These are phyloP conservation scores for Peribatodes rhomboidaria DNA, from an alignment of 2,888 invertebrate species.

Conservation along the genomic window DNA sequence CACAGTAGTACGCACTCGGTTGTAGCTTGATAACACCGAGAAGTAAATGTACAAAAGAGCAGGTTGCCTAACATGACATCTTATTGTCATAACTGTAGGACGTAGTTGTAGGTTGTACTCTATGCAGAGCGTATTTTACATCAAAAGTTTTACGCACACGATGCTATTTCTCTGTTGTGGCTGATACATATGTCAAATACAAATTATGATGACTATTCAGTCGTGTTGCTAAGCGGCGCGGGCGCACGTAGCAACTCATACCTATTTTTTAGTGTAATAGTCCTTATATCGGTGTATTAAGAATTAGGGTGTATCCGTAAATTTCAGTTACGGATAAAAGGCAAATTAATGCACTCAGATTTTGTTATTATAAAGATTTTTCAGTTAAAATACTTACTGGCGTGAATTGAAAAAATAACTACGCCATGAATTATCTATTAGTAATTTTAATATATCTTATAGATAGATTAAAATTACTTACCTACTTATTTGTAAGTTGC, in stretches of 20 bases:
- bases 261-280: slow-evolving; percentile 23
- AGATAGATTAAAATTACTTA: too few species aligned
- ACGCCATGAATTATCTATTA: too few species aligned
- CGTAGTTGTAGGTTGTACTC: too few species aligned
- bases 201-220: slow-evolving; percentile 73
- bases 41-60: slow-evolving; percentile 1
- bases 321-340: slow-evolving; percentile 6
- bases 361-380: background rate
- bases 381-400: too few species aligned
- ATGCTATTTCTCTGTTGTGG: background rate
- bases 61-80: too few species aligned
- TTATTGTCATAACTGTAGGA: too few species aligned
- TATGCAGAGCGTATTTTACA: too few species aligned
- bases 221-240: slow-evolving; percentile 62
- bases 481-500: too few species aligned
- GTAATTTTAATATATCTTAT: too few species aligned
- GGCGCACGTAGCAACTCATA: slow-evolving; percentile 57
- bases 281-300: slow-evolving; percentile 35
- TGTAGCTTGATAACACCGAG: slow-evolving; percentile 5
- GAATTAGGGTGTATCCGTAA: slow-evolving; percentile 26
- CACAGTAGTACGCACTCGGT: slow-evolving; percentile 34
- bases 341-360: background rate
- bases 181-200: slow-evolving; percentile 53
- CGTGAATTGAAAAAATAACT: too few species aligned
- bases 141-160: background rate